phyloP scores from a whole-genome alignment of 2,113 vertebrate species.

The Rousettus leschenaultii region DNA sequence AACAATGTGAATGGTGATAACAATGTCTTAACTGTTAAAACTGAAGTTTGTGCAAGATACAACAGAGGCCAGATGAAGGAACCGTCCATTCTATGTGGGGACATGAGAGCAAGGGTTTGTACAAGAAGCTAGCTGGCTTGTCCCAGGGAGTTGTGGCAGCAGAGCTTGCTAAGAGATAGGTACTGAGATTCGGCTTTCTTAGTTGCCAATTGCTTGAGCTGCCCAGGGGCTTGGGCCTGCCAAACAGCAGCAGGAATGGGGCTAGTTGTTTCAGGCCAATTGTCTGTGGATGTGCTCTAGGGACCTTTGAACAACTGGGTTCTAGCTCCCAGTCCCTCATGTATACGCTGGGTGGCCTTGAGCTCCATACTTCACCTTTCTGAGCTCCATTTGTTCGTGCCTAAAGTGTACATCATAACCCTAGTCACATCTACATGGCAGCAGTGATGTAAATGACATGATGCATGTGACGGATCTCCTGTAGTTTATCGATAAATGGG shows the following conservation, averaged over 20 bases:
- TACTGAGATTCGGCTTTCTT: not conserved
- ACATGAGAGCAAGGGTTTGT: not conserved
- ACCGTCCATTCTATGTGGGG: fast-evolving
- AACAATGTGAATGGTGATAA: not conserved
- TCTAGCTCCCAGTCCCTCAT: not conserved
- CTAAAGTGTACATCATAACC: not conserved
- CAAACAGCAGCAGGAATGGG: not conserved
- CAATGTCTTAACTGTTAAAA: not conserved
- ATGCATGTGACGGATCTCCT: not conserved
- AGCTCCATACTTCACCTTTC: not conserved
- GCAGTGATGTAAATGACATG: not conserved
- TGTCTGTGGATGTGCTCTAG: not conserved
- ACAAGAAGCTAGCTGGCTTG: not conserved
- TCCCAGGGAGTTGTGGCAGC: not conserved
- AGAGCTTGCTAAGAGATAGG: not conserved
- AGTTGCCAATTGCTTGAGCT: not conserved
- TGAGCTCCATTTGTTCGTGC: not conserved
- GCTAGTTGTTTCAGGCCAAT: not conserved
- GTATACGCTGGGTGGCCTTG: not conserved
- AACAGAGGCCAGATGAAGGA: not conserved
- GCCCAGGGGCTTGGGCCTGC: not conserved
- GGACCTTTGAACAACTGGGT: not conserved
- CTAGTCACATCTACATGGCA: not conserved
- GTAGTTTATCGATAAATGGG: not conserved
- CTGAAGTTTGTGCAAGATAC: not conserved